A percentile compares a stretch with the other conserved stretches of the same genome.
These are phyloP conservation scores for Hippotragus niger DNA, from an alignment of 2,113 vertebrate species.

Conservation along the genomic window DNA sequence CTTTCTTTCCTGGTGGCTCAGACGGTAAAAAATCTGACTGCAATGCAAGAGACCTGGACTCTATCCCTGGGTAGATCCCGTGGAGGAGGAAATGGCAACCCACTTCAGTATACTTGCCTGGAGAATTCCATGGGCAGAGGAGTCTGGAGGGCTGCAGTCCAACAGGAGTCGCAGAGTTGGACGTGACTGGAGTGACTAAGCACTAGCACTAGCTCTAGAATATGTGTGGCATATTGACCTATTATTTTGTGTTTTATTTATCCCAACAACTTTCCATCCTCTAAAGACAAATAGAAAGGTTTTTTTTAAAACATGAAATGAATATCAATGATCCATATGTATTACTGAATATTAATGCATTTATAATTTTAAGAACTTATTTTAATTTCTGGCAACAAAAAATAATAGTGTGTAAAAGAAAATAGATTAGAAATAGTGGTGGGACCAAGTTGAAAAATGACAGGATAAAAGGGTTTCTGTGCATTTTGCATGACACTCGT, in stretches of 20 bases:
- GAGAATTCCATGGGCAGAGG: neutral
- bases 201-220: neutral
- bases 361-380: neutral
- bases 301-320: neutral
- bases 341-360: neutral
- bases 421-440: neutral
- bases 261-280: rapidly evolving
- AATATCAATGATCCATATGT: neutral
- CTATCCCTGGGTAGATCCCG: neutral
- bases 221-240: neutral
- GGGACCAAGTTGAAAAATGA: neutral
- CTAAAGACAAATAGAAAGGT: neutral
- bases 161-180: neutral
- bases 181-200: neutral
- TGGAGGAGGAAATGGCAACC: neutral
- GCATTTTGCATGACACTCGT: neutral
- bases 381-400: neutral
- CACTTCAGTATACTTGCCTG: neutral
- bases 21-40: neutral
- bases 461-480: neutral
- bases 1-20: neutral
- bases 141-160: neutral
- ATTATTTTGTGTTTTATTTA: neutral
- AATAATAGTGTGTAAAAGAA: neutral
- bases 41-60: neutral